Evolutionary conservation across 2,113 vertebrate genomes (phyloP).

Genomic region (Cyphomyrus discorhynchus): DNA sequence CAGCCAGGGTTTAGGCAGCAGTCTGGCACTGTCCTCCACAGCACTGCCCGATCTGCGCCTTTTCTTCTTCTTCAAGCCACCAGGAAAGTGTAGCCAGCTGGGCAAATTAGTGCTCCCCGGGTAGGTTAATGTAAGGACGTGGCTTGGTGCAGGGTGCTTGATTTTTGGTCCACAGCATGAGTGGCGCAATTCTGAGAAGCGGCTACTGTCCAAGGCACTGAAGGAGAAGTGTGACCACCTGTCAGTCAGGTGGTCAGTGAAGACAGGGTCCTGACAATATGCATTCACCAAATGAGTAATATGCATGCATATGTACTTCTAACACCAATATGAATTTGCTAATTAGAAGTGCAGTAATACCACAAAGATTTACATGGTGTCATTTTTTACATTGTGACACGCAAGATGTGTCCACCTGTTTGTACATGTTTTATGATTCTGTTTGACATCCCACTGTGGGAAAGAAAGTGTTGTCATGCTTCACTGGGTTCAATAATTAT

Average conservation of each 20-base stretch:
- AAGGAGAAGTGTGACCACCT: neutral
- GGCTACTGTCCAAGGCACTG: neutral
- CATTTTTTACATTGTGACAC: slow-evolving; percentile 35
- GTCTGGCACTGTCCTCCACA: neutral
- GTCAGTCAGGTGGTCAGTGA: neutral
- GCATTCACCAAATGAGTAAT: neutral
- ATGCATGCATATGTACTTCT: neutral
- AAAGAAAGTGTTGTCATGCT: slow-evolving; percentile 65
- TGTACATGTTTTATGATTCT: slow-evolving; percentile 51
- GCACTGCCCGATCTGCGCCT: neutral
- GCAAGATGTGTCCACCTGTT: slow-evolving; percentile 54
- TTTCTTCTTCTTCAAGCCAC: neutral
- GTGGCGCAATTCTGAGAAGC: neutral
- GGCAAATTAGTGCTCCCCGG: neutral
- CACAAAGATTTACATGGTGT: neutral
- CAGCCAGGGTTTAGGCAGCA: neutral
- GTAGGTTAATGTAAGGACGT: neutral
- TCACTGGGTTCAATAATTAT: slow-evolving; percentile 73
- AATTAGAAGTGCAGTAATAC: neutral
- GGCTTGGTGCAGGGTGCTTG: neutral
- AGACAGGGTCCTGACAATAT: neutral
- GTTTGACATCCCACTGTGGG: slow-evolving; percentile 57
- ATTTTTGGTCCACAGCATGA: neutral
- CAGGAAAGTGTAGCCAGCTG: neutral
- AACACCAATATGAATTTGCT: neutral